Conservation (phyloP, 2,113 vertebrate species). For the Elachura formosa region DNA sequence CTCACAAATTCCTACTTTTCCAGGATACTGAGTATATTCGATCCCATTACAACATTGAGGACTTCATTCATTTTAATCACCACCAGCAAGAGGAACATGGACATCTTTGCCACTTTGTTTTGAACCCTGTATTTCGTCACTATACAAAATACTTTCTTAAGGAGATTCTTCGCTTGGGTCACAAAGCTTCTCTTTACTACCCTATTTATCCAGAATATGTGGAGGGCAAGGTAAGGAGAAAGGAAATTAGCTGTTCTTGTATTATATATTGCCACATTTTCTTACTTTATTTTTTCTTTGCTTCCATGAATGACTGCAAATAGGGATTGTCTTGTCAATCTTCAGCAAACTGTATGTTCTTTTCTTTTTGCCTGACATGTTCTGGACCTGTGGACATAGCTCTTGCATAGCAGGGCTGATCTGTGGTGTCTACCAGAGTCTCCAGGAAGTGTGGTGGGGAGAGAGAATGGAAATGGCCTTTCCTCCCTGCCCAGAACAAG, state of each 20-base stretch:
- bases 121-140: slow-evolving; percentile 77
- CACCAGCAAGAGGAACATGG: slow-evolving; percentile 83
- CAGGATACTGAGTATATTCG: slow-evolving; percentile 86
- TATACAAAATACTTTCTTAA: slow-evolving; percentile 82
- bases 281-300: background rate
- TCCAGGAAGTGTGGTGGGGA: background rate
- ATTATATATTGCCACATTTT: background rate
- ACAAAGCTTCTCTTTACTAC: slow-evolving; percentile 85
- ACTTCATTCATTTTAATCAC: slow-evolving; percentile 84
- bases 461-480: background rate
- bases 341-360: background rate
- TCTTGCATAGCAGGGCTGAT: background rate
- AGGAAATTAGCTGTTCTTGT: background rate
- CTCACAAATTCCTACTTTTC: background rate
- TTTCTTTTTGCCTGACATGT: background rate
- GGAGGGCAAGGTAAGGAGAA: slow-evolving; percentile 72
- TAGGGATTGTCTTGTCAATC: background rate
- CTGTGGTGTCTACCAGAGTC: rapidly evolving
- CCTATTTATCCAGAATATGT: slow-evolving; percentile 68
- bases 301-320: background rate
- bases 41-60: slow-evolving; percentile 87
- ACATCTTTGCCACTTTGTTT: slow-evolving; percentile 78
- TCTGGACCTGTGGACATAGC: background rate
- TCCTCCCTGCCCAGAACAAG: background rate
- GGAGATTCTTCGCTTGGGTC: slow-evolving; percentile 83